These are phyloP conservation scores for Pachyramphus minor DNA, from an alignment of 2,113 vertebrate genomes.

Conservation along the genomic window DNA sequence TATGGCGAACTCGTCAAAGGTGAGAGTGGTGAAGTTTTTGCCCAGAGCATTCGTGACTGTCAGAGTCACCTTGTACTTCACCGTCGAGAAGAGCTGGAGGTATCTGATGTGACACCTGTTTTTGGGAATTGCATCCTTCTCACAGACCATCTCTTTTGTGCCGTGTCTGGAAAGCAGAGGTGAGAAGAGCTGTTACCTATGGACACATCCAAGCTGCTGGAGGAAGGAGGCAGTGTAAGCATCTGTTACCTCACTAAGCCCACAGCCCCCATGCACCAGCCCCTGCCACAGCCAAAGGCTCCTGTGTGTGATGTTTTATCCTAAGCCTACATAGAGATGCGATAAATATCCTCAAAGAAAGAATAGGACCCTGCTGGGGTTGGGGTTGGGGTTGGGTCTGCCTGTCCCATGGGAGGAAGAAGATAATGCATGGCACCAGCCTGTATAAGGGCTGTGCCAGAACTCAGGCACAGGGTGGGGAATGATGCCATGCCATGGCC, in stretches of 20 bases:
- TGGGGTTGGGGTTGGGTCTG: not conserved
- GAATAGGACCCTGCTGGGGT: not conserved
- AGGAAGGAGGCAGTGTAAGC: not conserved
- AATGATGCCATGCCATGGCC: not conserved
- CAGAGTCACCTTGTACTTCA: constrained; percentile 91
- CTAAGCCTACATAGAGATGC: not conserved
- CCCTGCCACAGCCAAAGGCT: not conserved
- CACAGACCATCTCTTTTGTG: constrained; percentile 84
- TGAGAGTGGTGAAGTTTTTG: constrained; percentile 76
- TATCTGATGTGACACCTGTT: constrained; percentile 93
- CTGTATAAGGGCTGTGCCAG: not conserved
- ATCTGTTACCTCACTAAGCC: not conserved
- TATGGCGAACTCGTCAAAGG: constrained; percentile 91
- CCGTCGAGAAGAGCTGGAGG: constrained; percentile 90
- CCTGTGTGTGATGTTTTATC: not conserved
- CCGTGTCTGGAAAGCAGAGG: constrained; percentile 78
- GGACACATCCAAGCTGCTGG: not conserved
- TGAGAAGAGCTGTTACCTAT: not conserved
- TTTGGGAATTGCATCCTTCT: constrained; percentile 86
- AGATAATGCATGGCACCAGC: rapidly evolving
- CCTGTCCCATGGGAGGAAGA: not conserved
- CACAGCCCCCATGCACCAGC: rapidly evolving
- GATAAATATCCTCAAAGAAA: not conserved
- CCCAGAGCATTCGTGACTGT: constrained; percentile 90
- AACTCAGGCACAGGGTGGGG: rapidly evolving